Conservation (phyloP, 2,113 vertebrate species). For the Sialia sialis region DNA sequence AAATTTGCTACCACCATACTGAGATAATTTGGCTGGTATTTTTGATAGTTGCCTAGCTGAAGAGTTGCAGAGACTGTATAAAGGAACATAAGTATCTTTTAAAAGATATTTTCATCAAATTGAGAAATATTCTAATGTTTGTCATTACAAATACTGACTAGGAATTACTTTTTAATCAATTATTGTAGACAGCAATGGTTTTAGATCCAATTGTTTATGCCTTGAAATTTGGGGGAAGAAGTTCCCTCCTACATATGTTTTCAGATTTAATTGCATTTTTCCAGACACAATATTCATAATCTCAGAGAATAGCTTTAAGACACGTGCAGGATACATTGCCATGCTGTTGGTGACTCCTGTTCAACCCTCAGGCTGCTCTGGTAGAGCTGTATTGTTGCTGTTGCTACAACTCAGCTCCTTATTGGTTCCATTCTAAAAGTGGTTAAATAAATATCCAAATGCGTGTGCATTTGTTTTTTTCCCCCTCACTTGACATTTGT, state of each 20-base stretch:
- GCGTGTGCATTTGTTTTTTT: background rate
- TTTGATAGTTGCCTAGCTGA: background rate
- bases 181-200: background rate
- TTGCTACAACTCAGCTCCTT: background rate
- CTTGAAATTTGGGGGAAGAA: background rate
- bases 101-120: background rate
- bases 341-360: background rate
- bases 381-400: background rate
- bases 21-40: background rate
- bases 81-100: background rate
- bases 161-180: background rate
- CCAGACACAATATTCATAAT: background rate
- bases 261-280: background rate
- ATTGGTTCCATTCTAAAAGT: background rate
- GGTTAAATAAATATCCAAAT: background rate
- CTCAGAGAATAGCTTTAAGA: background rate
- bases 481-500: accelerated
- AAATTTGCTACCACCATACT: background rate
- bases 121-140: background rate
- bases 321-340: background rate
- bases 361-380: background rate
- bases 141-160: background rate
- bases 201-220: background rate
- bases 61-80: background rate
- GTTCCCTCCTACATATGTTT: background rate